These are phyloP conservation scores for Eristalis tenax DNA, from an alignment of 2,888 invertebrate genomes.

Conservation along the genomic window DNA sequence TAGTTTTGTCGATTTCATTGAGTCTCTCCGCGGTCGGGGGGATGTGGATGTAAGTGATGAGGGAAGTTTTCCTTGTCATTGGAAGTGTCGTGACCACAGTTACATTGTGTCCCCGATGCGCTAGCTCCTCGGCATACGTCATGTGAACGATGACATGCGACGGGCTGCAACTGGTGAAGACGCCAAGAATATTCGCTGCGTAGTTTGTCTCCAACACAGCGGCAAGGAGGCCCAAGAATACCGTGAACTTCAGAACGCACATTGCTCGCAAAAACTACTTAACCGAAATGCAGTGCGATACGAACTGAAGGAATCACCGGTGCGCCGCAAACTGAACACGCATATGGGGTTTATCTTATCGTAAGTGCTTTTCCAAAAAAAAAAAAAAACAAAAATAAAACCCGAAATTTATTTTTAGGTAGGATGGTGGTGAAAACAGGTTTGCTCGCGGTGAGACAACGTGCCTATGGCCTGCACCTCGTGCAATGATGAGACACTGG, in stretches of 20 bases:
- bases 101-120: conserved; percentile 79
- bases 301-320: background rate
- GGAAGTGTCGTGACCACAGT: conserved; percentile 76
- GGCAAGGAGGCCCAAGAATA: background rate
- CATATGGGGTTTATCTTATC: background rate
- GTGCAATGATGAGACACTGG: background rate
- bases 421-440: background rate
- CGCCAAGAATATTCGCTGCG: conserved; percentile 77
- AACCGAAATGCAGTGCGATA: background rate
- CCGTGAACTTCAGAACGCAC: background rate
- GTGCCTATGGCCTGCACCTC: background rate
- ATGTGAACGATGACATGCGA: conserved; percentile 80
- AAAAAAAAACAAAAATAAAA: background rate
- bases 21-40: conserved; percentile 69
- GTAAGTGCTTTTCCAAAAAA: too few relatives aligned
- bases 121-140: conserved; percentile 76
- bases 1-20: background rate
- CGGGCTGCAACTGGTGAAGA: conserved; percentile 78
- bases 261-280: background rate
- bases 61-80: conserved; percentile 76
- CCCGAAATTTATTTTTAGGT: background rate
- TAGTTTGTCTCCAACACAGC: conserved; percentile 34
- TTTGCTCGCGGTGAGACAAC: background rate
- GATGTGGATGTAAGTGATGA: conserved; percentile 76
- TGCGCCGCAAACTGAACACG: background rate